Evolutionary conservation across 2,888 invertebrate genomes (phyloP).

Genomic region (Archaeoteleia sp.): DNA sequence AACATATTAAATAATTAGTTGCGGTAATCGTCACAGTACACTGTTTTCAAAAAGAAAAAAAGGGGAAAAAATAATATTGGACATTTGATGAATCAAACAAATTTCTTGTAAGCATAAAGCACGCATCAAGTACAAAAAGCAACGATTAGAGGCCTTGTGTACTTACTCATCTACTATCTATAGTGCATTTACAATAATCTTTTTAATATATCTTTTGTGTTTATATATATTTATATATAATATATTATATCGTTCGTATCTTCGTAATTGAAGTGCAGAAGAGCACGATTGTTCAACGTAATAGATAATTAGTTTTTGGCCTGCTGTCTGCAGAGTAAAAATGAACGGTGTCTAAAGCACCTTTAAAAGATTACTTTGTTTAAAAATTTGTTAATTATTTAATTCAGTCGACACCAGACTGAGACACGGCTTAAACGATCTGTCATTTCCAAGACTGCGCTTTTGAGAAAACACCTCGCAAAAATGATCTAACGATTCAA

Average conservation of each 20-base stretch:
- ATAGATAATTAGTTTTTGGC: conserved; percentile 64
- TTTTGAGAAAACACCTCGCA: conserved; percentile 33
- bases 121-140: conserved; percentile 73
- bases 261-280: conserved; percentile 57
- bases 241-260: conserved; percentile 56
- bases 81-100: conserved; percentile 57
- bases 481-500: conserved; percentile 23
- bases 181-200: conserved; percentile 69
- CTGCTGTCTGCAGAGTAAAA: conserved; percentile 68
- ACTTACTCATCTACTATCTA: conserved; percentile 66
- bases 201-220: conserved; percentile 61
- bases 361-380: conserved; percentile 52
- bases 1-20: conserved; percentile 23
- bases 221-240: conserved; percentile 57
- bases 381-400: conserved; percentile 59
- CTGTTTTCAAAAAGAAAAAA: conserved; percentile 60
- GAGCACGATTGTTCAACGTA: conserved; percentile 56
- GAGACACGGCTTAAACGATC: conserved; percentile 51
- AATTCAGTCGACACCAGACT: conserved; percentile 68
- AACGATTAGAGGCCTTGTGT: conserved; percentile 74
- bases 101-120: conserved; percentile 67
- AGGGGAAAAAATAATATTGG: conserved; percentile 59
- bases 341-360: conserved; percentile 57
- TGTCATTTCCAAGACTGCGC: conserved; percentile 41
- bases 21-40: conserved; percentile 13